Evolutionary conservation across 1,140 invertebrate species (phyloP).

Genomic region (Acromyrmex heyeri): DNA sequence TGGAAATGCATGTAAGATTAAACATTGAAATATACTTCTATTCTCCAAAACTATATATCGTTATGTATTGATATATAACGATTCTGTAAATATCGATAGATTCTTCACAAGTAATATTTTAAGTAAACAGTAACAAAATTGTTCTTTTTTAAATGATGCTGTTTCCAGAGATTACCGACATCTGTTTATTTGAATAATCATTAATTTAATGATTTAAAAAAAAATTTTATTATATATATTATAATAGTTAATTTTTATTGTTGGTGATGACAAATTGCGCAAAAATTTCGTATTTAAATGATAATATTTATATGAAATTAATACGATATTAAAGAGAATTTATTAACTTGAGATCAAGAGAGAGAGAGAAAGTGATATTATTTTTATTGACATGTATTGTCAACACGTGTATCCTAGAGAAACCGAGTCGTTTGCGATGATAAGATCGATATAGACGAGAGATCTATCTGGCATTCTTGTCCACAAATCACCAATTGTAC

Average conservation of each 20-base stretch:
- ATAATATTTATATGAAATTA: slow-evolving; percentile 3
- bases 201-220: neutral
- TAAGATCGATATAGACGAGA: slow-evolving; percentile 51
- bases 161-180: no score
- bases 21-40: no score
- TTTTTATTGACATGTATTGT: slow-evolving; percentile 36
- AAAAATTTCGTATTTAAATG: neutral
- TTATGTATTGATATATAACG: no score
- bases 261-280: neutral
- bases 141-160: no score
- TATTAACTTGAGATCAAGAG: neutral
- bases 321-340: slow-evolving; percentile 6
- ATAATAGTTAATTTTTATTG: neutral
- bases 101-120: no score
- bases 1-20: no score
- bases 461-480: slow-evolving; percentile 32
- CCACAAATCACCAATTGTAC: slow-evolving; percentile 24
- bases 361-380: neutral
- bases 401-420: slow-evolving; percentile 14
- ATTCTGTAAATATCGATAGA: no score
- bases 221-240: neutral
- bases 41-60: no score
- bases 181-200: neutral
- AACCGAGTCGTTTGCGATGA: slow-evolving; percentile 35
- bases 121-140: no score